phyloP scores from a whole-genome alignment of 2,888 invertebrate genomes.

The Caenorhabditis sp. region DNA sequence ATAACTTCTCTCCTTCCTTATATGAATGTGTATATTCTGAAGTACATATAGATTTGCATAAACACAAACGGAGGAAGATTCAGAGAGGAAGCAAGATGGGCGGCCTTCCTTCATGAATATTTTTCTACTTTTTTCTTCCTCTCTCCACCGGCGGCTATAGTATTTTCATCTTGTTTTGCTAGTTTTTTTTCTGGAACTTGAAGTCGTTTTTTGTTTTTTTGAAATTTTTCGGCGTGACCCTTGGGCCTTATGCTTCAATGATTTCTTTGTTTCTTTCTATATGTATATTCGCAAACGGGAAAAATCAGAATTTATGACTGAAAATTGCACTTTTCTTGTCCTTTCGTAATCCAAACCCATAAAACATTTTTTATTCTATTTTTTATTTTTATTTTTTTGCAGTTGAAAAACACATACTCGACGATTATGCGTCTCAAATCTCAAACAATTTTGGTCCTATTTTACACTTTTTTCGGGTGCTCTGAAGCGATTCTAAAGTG shows the following conservation, averaged over 20 bases:
- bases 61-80: not conserved
- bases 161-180: not conserved
- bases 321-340: slow-evolving; percentile 1
- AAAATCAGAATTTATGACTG: not conserved
- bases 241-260: not conserved
- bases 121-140: not conserved
- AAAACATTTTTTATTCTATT: slow-evolving; percentile 14
- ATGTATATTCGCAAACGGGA: not conserved
- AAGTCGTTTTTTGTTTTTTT: too few relatives aligned
- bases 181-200: too few relatives aligned
- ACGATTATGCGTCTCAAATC: slow-evolving; percentile 19
- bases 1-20: too few relatives aligned
- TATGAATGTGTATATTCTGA: too few relatives aligned
- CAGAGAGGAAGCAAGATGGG: not conserved
- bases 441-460: slow-evolving; percentile 12
- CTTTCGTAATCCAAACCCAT: not conserved
- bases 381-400: slow-evolving; percentile 13
- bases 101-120: not conserved
- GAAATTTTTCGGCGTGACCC: too few relatives aligned
- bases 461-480: slow-evolving; percentile 9
- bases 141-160: not conserved
- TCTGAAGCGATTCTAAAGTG: slow-evolving; percentile 27
- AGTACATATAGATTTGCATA: not conserved
- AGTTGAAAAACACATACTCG: too few relatives aligned
- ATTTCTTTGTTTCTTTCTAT: not conserved